Base-by-base conservation (phyloP, 1,140 invertebrate species). In the Nasonia longicornis region DNA sequence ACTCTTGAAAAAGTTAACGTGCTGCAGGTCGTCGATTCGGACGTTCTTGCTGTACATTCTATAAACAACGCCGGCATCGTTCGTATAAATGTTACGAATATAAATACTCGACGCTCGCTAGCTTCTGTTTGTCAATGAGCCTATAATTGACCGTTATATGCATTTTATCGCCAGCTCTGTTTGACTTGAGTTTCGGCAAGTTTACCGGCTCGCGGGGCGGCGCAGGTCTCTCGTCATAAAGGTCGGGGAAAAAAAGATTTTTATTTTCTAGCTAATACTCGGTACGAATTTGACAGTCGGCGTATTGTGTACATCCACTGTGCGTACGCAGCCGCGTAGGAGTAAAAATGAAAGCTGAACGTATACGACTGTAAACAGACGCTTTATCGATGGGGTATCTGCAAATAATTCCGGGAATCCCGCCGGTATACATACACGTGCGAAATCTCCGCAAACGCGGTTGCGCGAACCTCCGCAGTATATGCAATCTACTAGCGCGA, bases 291-390 rank as follows among this genome's bases (percentile, higher is more conserved):
- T 76, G 45, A 72, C 52, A 42, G 64, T 75, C 64, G 16, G 31
- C 22, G 20, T 35, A 77, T 77, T 76, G 73, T 72, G 14, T 52
- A 71, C 20, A 35, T 7, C 14, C 22, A 38, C 31, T 31, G 26
- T n/a, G 26, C 2, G 29, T 52, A 42, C 45, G 26, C 26, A 2
- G 26, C 22, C 12, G 42, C 3, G 22, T 42, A 45, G 67, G 75
- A 79, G 45, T 69, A 78, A 82, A 82, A 82, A 79, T 79, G 48
- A 79, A 69, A 79, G 58, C 72, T 11, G 64, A 76, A 75, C 45
- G 35, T 71, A 20, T n/a, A 42, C 71, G 64, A 82, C 58, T 75
- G 72, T 79, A 82, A 79, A 82, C 71, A 82, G 81, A 82, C 69
- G 45, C 58, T 82, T 74, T 76, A 82, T 82, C 72, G 77, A 75